Conservation (phyloP, 2,113 vertebrate genomes). For the Colossoma macropomum region DNA sequence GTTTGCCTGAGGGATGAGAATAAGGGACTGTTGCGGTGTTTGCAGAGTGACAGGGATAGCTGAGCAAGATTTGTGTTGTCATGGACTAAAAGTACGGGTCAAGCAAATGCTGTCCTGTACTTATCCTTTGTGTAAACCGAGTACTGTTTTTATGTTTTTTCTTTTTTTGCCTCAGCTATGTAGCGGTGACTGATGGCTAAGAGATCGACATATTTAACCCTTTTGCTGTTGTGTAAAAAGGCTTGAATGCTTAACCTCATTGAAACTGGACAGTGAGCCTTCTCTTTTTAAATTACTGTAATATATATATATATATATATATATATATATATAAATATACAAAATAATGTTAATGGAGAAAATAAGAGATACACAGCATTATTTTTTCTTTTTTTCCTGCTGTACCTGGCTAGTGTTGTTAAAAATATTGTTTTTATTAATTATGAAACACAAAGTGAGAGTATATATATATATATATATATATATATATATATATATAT, state of each 20-base stretch:
- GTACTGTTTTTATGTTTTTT: not conserved
- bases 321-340: not conserved
- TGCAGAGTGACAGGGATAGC: conserved; percentile 55
- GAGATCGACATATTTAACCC: not conserved
- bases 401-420: no score
- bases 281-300: not conserved
- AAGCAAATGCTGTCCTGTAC: not conserved
- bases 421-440: no score
- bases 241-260: not conserved
- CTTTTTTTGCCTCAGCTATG: not conserved
- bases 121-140: not conserved
- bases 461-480: no score
- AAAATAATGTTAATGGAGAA: not conserved
- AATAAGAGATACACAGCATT: no score
- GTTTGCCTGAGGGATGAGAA: conserved; percentile 65
- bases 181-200: not conserved
- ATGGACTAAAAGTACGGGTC: conserved; percentile 6
- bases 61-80: conserved; percentile 65
- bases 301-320: not conserved
- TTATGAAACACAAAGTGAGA: no score
- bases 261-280: not conserved
- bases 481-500: no score
- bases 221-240: not conserved
- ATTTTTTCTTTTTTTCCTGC: no score
- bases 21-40: conserved; percentile 58